phyloP scores from a whole-genome alignment of 2,113 vertebrate genomes.

The Hemiscyllium ocellatum region DNA sequence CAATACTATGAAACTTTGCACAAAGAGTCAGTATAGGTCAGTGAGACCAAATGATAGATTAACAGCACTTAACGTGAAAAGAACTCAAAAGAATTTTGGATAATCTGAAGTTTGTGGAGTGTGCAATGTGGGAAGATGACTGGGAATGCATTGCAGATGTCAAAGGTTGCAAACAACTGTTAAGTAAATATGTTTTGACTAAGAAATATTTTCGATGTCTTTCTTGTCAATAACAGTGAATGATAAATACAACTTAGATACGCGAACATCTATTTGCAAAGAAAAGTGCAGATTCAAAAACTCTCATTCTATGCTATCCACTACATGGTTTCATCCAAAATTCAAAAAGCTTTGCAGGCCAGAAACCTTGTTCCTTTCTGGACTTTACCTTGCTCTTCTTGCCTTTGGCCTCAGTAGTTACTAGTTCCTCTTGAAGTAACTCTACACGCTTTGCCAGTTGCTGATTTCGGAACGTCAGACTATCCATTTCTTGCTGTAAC shows the following conservation, averaged over 20 bases:
- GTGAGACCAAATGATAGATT: not conserved
- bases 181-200: not conserved
- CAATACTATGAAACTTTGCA: too few species aligned
- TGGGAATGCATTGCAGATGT: too few species aligned
- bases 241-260: not conserved
- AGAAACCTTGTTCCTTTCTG: not conserved
- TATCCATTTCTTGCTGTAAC: constrained; percentile 97
- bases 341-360: not conserved
- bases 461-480: constrained; percentile 89
- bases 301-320: not conserved
- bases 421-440: constrained; percentile 87
- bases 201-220: not conserved
- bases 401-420: constrained; percentile 70
- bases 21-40: not conserved
- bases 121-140: too few species aligned
- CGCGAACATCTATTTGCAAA: not conserved
- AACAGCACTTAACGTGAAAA: too few species aligned
- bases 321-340: not conserved
- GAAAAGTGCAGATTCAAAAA: not conserved
- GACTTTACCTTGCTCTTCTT: constrained; percentile 78
- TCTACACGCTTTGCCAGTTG: constrained; percentile 93
- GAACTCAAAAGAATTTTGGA: too few species aligned
- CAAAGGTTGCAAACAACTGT: too few species aligned
- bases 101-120: too few species aligned
- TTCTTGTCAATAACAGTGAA: not conserved